Evolutionary conservation across 2,888 invertebrate genomes (phyloP).

Genomic region (Eumacrocentrus americanus): DNA sequence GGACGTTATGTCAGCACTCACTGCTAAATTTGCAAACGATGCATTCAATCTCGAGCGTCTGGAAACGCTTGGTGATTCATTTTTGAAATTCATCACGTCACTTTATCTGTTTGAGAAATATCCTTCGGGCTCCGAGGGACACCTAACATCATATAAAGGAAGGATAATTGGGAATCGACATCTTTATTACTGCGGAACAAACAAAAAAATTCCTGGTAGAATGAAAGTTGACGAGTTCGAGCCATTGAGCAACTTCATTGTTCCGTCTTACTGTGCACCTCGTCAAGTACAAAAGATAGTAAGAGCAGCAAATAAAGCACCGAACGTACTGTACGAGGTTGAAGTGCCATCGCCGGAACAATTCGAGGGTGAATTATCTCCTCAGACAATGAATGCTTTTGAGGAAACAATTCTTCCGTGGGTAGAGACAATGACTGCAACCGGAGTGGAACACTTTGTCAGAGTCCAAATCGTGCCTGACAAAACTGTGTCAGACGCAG

Average conservation of each 20-base stretch:
- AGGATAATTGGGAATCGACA: conserved; percentile 83
- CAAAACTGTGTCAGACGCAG: conserved; percentile 80
- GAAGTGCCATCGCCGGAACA: conserved; percentile 62
- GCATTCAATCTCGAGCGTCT: conserved; percentile 79
- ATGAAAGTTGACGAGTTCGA: conserved; percentile 71
- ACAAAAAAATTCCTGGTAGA: conserved; percentile 60
- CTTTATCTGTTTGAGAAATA: conserved; percentile 75
- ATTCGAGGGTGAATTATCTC: conserved; percentile 56
- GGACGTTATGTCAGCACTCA: conserved; percentile 67
- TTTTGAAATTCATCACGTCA: conserved; percentile 80
- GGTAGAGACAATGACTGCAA: conserved; percentile 57
- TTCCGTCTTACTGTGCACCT: conserved; percentile 77
- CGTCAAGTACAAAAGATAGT: conserved; percentile 62
- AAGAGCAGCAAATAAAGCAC: conserved; percentile 56
- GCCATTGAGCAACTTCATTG: conserved; percentile 76
- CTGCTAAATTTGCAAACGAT: conserved; percentile 76
- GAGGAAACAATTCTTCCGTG: conserved; percentile 44
- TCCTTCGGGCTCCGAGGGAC: conserved; percentile 76
- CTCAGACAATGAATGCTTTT: conserved; percentile 51
- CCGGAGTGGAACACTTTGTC: conserved; percentile 63
- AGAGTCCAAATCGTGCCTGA: conserved; percentile 64
- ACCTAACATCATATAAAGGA: conserved; percentile 75
- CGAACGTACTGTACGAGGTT: conserved; percentile 63
- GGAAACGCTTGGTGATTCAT: conserved; percentile 90
- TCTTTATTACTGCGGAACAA: conserved; percentile 74